phyloP scores from a whole-genome alignment of 2,797 vertebrate species.

The Centroberyx gerrardi region DNA sequence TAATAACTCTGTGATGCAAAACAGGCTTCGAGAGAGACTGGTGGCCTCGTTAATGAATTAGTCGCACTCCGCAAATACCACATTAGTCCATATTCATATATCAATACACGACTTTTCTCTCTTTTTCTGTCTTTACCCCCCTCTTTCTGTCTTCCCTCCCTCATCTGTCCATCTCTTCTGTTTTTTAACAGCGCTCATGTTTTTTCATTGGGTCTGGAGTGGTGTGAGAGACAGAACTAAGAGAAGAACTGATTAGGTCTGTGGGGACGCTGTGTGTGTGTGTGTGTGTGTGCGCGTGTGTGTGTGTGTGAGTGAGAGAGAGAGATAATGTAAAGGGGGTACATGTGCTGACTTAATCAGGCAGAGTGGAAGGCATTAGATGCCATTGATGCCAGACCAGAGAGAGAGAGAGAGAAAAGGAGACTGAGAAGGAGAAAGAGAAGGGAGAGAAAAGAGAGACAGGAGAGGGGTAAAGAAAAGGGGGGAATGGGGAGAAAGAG shows the following conservation, averaged over 20 bases:
- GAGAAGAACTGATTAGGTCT: constrained; percentile 18
- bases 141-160: background rate
- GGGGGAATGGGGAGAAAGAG: background rate
- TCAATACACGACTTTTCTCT: background rate
- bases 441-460: background rate
- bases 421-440: background rate
- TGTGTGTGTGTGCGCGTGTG: constrained; percentile 11
- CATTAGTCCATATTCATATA: background rate
- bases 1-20: constrained; percentile 27
- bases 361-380: constrained; percentile 70
- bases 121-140: constrained; percentile 22
- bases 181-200: constrained; percentile 69
- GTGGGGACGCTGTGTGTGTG: constrained; percentile 7
- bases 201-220: constrained; percentile 73
- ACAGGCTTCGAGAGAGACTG: constrained; percentile 5
- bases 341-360: constrained; percentile 80
- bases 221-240: constrained; percentile 35
- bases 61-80: constrained; percentile 14
- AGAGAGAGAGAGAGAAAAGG: constrained; percentile 18
- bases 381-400: constrained; percentile 67
- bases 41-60: constrained; percentile 37
- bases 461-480: background rate
- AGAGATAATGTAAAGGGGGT: constrained; percentile 70
- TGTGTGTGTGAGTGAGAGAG: constrained; percentile 33
- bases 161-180: constrained; percentile 35